A percentile compares a stretch with the other conserved stretches of the same genome.
Conservation (phyloP, 2,888 invertebrate genomes). For the Taphrorychus bicolor region DNA sequence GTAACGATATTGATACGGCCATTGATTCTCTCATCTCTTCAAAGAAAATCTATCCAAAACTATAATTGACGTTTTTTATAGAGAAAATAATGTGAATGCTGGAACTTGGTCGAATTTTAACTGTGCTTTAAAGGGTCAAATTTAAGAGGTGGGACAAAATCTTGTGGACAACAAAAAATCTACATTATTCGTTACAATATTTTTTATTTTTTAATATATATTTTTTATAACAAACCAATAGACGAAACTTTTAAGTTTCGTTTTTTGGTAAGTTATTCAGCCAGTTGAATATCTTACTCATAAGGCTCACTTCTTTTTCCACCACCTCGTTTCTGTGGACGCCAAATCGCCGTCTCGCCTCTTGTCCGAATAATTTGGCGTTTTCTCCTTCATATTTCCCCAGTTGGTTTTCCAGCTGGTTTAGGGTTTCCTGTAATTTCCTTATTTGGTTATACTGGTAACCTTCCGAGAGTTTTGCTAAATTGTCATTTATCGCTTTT, state of each 20-base stretch:
- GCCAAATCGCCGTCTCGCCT: slow-evolving; percentile 41
- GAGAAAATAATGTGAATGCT: no score
- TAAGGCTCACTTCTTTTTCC: slow-evolving; percentile 45
- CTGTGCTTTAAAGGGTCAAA: no score
- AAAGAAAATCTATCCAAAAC: no score
- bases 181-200: no score
- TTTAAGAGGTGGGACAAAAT: no score
- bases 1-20: no score
- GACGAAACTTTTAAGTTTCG: background rate
- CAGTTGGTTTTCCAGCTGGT: slow-evolving; percentile 44
- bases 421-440: slow-evolving; percentile 44
- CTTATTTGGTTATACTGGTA: slow-evolving; percentile 44
- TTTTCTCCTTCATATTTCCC: slow-evolving; percentile 43
- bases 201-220: background rate
- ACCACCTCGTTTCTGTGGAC: slow-evolving; percentile 42
- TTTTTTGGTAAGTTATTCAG: slow-evolving; percentile 44
- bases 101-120: no score
- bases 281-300: slow-evolving; percentile 46
- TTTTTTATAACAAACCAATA: background rate
- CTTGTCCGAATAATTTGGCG: slow-evolving; percentile 44
- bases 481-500: slow-evolving; percentile 14
- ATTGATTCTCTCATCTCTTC: no score
- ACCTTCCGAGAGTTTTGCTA: slow-evolving; percentile 16
- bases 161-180: no score
- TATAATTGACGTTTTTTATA: no score